Evolutionary conservation across 2,888 invertebrate genomes (phyloP).

Genomic region (Digitonthophagus gazella): DNA sequence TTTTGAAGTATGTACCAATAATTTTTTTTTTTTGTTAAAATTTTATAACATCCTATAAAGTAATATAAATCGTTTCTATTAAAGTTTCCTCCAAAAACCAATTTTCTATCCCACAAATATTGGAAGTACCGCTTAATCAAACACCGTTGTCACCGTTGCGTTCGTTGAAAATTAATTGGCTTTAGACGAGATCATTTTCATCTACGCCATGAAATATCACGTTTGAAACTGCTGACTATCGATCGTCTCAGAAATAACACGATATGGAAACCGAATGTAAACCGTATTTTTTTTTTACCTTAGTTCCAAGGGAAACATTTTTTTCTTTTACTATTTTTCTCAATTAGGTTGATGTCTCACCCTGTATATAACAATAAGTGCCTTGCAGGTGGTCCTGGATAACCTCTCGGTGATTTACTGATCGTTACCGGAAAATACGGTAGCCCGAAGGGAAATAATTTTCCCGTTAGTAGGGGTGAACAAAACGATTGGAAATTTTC

Average conservation of each 20-base stretch:
- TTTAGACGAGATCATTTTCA: not conserved
- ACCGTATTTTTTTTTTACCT: not conserved
- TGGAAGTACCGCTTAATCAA: not conserved
- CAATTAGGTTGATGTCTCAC: not conserved
- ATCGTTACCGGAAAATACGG: not conserved
- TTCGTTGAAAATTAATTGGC: not conserved
- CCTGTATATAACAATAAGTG: not conserved
- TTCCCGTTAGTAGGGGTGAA: not conserved
- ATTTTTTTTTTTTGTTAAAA: too few species aligned
- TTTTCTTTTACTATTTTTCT: not conserved
- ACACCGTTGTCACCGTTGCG: not conserved
- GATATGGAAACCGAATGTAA: not conserved
- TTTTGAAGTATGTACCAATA: too few species aligned
- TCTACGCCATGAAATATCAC: not conserved
- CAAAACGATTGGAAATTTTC: not conserved
- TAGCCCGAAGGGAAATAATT: not conserved
- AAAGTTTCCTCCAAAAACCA: not conserved
- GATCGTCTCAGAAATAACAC: not conserved
- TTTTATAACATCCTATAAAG: too few species aligned
- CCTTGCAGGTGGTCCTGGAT: not conserved
- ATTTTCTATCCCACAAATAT: not conserved
- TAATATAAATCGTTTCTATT: too few species aligned
- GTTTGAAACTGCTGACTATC: not conserved
- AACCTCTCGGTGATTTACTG: not conserved
- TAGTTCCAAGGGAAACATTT: too few species aligned